Conservation (phyloP, 1,140 invertebrate species). For the Cotesia typhae region DNA sequence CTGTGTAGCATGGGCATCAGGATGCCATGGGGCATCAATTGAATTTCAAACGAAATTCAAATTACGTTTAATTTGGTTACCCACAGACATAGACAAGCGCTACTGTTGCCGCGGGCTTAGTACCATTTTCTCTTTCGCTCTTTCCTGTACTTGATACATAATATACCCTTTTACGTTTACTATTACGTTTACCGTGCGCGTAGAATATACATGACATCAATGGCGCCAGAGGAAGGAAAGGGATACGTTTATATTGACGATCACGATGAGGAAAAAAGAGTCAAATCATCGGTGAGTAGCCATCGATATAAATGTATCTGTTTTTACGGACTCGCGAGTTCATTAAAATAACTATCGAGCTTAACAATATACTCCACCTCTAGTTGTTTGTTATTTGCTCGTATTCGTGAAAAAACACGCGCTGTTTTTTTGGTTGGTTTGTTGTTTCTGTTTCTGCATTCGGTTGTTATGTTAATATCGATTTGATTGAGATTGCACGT, state of each 20-base stretch:
- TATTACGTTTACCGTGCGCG: constrained; percentile 8
- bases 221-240: constrained; percentile 16
- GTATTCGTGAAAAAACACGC: neutral
- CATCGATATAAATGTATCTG: constrained; percentile 1
- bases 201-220: constrained; percentile 19
- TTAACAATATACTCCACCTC: constrained; percentile 28
- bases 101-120: constrained; percentile 31
- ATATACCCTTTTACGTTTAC: too few species aligned
- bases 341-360: constrained; percentile 40
- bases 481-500: too few species aligned
- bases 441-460: neutral
- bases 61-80: constrained; percentile 59
- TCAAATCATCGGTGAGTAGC: constrained; percentile 24
- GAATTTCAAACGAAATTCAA: constrained; percentile 60
- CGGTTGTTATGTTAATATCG: neutral
- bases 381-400: constrained; percentile 6
- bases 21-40: constrained; percentile 50
- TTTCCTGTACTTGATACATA: neutral
- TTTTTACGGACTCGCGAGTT: constrained; percentile 30
- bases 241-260: constrained; percentile 23
- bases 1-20: neutral
- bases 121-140: constrained; percentile 17
- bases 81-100: constrained; percentile 43
- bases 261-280: neutral
- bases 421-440: neutral